These are phyloP conservation scores for Pediacus dermestoides DNA, from an alignment of 2,888 invertebrate species.

Conservation along the genomic window DNA sequence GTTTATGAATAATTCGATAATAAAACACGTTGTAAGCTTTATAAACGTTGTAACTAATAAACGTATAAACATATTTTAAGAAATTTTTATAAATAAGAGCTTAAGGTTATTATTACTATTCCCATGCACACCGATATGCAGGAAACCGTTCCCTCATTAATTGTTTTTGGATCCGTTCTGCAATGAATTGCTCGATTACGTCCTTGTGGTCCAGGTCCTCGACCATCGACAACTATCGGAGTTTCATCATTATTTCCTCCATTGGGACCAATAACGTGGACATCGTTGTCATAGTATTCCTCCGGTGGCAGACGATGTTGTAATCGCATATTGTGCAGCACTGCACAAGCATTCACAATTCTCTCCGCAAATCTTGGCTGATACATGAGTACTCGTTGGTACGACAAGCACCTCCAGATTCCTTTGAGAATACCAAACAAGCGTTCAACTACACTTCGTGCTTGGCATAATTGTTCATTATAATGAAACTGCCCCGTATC, in stretches of 20 bases:
- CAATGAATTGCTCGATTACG: no score
- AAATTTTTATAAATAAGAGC: constrained; percentile 1
- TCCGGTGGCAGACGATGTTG: background rate
- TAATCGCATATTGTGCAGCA: background rate
- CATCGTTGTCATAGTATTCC: background rate
- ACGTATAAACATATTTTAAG: constrained; percentile 1
- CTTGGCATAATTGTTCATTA: background rate
- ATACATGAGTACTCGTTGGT: background rate
- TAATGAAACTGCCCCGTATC: background rate
- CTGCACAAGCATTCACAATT: constrained; percentile 1
- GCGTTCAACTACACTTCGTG: background rate
- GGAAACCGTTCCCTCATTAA: background rate
- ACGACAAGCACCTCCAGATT: background rate
- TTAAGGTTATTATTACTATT: background rate
- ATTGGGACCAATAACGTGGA: background rate
- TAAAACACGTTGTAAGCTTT: constrained; percentile 1
- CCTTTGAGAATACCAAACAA: background rate
- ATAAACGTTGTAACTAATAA: constrained; percentile 1
- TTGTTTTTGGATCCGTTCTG: background rate
- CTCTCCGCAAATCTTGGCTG: background rate
- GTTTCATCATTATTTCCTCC: background rate
- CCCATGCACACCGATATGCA: no score
- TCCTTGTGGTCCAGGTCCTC: no score
- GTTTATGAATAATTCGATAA: background rate
- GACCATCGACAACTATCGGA: background rate